Percentiles rank a stretch among this genome's conserved stretches.
Conservation (phyloP, 2,113 vertebrate species). For the Craseonycteris thonglongyai region DNA sequence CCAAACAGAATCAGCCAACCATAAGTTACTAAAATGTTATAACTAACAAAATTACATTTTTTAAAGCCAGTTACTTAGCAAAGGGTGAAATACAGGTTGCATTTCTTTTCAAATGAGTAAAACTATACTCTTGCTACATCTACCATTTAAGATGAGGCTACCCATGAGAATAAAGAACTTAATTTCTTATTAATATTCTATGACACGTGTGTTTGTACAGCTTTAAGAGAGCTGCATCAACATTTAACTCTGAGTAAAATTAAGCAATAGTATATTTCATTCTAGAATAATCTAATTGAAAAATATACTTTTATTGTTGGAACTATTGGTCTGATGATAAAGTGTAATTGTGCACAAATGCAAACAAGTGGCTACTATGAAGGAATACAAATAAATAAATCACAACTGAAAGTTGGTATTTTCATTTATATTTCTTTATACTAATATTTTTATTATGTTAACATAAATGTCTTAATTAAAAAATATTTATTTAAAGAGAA, state of each 20-base stretch:
- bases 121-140: neutral
- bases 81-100: neutral
- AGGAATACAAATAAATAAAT: neutral
- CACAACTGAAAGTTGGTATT: neutral
- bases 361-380: neutral
- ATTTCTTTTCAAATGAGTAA: neutral
- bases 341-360: neutral
- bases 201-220: neutral
- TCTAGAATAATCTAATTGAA: neutral
- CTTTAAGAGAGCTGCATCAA: neutral
- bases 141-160: neutral
- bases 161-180: neutral
- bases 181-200: neutral
- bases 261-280: neutral
- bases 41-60: neutral
- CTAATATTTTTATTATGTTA: neutral
- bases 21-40: neutral
- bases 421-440: neutral
- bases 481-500: constrained; percentile 14
- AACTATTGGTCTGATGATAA: neutral
- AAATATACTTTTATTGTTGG: neutral
- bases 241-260: neutral
- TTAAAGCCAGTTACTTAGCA: neutral
- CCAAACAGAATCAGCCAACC: neutral
- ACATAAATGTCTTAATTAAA: neutral